Evolutionary conservation across 2,888 invertebrate genomes (phyloP), one percentile per base, ranked within the genome.

Genomic region (Augochlorella aurata): DNA sequence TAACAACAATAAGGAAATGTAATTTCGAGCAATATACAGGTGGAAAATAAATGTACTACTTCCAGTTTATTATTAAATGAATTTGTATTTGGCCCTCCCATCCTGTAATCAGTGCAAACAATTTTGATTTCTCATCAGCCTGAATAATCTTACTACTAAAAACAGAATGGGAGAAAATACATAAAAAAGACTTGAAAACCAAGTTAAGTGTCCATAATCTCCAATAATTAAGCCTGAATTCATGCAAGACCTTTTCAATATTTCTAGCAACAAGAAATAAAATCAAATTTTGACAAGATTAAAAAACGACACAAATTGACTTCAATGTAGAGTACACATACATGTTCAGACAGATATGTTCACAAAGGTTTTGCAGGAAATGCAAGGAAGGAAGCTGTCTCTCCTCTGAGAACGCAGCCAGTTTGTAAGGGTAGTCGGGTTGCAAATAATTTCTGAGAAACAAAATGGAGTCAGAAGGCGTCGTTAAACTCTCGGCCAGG

Each of bases 391-490:
- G 3, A 38, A 38, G 38, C 38, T 38, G 38, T 38, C 38, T 38
- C 38, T 38, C 3, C 4, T 7, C 38, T 38, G 7, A 38, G 38
- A 38, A 38, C 5, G 38, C 5, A 38, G 38, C 5, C 0, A 38
- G 38, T 38, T 38, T 38, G 38, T 38, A 38, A 38, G 38, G 12
- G 4, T 24, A 24, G 16, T 1, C 21, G 12, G 7, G 16, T 61
- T 29, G 14, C 12, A 24, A 61, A 61, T 58, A 16, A 58, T 58
- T 58, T 12, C 29, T 12, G 4, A 54, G 24, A 14, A 58, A 58
- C 14, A 63, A 29, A 63, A 63, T 44, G 12, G 67, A 79, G 61
- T 79, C 29, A 44, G 47, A 3, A 14, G 49, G 14, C 14, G 44
- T 63, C 49, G 49, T 61, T 47, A 47, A 29, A 70, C 44, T 61